Evolutionary conservation across 2,888 invertebrate genomes (phyloP).

Genomic region (Zelleria hepariella): DNA sequence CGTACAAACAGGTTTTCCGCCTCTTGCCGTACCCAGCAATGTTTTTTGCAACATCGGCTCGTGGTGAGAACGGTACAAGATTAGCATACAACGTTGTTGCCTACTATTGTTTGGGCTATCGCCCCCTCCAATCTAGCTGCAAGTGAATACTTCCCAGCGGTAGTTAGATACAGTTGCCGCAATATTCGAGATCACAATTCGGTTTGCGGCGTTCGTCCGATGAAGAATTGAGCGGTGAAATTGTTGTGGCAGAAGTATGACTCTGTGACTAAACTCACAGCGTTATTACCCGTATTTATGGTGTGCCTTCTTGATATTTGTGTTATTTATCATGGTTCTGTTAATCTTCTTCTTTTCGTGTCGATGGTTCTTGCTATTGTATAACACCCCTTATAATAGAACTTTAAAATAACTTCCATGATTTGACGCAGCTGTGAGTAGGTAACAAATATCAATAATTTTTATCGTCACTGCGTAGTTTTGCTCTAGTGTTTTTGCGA

Average conservation of each 20-base stretch:
- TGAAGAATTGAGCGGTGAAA: slow-evolving; percentile 44
- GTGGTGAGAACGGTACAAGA: slow-evolving; percentile 21
- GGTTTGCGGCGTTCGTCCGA: slow-evolving; percentile 26
- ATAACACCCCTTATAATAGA: no score
- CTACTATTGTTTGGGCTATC: slow-evolving; percentile 63
- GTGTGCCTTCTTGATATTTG: no score
- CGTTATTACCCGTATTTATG: no score
- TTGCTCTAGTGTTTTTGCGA: no score
- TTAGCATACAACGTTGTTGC: slow-evolving; percentile 50
- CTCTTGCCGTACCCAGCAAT: neutral
- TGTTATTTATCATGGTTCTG: no score
- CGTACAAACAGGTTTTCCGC: no score
- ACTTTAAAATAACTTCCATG: no score
- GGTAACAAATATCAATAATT: no score
- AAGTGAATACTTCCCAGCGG: slow-evolving; percentile 53
- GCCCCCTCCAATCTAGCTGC: slow-evolving; percentile 41
- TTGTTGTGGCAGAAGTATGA: neutral
- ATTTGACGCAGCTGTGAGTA: no score
- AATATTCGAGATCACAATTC: slow-evolving; percentile 59
- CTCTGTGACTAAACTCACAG: neutral
- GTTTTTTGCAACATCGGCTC: slow-evolving; percentile 35
- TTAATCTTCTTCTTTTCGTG: no score
- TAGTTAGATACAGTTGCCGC: slow-evolving; percentile 63
- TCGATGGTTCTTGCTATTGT: no score
- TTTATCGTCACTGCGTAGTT: no score